These are phyloP conservation scores for Catalaphyllia jardinei DNA, from an alignment of 64 coral and sea anemone genomes.

Conservation along the genomic window DNA sequence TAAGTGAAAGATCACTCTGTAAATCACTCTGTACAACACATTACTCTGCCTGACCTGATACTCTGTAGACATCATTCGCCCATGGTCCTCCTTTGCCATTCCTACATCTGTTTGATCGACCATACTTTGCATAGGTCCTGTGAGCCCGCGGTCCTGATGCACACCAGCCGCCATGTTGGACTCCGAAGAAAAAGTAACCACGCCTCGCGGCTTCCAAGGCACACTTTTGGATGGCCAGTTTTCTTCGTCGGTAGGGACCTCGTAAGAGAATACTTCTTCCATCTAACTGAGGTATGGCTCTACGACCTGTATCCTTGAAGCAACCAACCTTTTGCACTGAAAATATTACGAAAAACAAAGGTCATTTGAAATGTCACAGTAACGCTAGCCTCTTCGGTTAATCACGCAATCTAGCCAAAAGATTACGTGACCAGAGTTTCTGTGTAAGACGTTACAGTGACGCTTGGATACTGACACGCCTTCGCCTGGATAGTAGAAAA, in stretches of 20 bases:
- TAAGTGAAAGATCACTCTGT: no score
- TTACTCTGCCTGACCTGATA: not conserved
- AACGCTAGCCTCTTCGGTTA: no score
- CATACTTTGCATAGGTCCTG: constrained; percentile 54
- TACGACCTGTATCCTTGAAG: constrained; percentile 22
- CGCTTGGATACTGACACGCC: no score
- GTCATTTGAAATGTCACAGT: not conserved
- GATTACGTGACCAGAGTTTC: no score
- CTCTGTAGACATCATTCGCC: constrained; percentile 60
- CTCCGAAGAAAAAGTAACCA: constrained; percentile 54
- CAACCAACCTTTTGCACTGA: constrained; percentile 27
- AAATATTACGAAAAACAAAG: not conserved
- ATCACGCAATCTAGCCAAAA: no score
- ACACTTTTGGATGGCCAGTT: constrained; percentile 36
- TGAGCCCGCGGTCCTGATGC: constrained; percentile 61
- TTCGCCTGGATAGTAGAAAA: not conserved
- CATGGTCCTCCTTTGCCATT: constrained; percentile 56
- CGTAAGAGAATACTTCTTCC: constrained; percentile 22
- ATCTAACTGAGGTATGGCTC: constrained; percentile 21
- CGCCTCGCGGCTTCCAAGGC: constrained; percentile 23
- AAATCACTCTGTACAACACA: no score
- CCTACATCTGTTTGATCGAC: constrained; percentile 42
- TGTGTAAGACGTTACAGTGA: no score
- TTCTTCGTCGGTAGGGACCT: constrained; percentile 2
- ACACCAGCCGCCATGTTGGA: constrained; percentile 73